Evolutionary conservation across 2,113 vertebrate species (phyloP).

Genomic region (Loxodonta africana): DNA sequence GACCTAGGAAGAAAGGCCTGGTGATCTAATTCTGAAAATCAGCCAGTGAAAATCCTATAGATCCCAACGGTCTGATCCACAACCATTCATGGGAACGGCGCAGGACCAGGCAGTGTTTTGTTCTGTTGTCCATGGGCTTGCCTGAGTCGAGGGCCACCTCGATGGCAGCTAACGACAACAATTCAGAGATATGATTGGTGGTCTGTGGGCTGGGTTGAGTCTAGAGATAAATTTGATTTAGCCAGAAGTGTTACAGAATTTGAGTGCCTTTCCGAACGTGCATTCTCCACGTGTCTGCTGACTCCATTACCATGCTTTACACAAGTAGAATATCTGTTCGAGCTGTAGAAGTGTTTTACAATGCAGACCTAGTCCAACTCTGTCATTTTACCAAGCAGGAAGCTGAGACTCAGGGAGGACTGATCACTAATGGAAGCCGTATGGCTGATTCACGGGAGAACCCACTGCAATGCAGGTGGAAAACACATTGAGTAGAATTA

Average conservation of each 20-base stretch:
- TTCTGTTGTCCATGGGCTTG: neutral
- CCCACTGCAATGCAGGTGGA: neutral
- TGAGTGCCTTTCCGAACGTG: neutral
- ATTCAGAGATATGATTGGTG: neutral
- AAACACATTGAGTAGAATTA: neutral
- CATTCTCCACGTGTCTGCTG: neutral
- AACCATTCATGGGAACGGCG: neutral
- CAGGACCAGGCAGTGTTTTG: too few relatives aligned
- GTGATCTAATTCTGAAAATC: neutral
- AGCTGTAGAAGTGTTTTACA: neutral
- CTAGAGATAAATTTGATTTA: neutral
- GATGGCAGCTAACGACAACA: neutral
- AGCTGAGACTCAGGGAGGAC: too few relatives aligned
- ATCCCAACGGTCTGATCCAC: neutral
- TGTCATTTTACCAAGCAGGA: neutral
- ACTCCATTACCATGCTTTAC: neutral
- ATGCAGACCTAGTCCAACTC: neutral
- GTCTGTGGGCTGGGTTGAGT: neutral
- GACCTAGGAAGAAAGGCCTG: neutral
- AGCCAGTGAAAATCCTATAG: neutral
- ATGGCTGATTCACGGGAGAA: neutral
- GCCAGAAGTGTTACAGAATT: neutral
- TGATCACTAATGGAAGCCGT: neutral
- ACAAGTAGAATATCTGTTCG: neutral
- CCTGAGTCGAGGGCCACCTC: neutral